These are phyloP conservation scores for Orcinus orca DNA, from an alignment of 2,113 vertebrate genomes.

Conservation along the genomic window DNA sequence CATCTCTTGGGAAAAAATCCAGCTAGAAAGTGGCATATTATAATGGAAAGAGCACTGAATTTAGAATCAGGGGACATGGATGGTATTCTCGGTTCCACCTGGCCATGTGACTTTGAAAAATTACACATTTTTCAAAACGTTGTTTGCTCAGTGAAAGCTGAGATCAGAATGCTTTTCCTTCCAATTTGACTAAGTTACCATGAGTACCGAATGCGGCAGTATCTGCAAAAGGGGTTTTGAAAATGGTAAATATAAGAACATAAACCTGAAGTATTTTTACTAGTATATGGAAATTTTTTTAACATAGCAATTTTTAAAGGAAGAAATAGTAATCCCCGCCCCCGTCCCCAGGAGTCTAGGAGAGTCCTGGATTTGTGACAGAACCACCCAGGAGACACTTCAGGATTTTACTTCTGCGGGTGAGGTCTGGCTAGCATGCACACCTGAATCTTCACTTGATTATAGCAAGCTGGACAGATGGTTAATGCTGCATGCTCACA, in stretches of 20 bases:
- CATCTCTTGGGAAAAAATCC: not conserved
- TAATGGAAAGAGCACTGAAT: not conserved
- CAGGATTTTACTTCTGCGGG: not conserved
- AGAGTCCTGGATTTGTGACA: not conserved
- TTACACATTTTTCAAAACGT: not conserved
- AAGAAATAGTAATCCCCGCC: not conserved
- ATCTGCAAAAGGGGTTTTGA: not conserved
- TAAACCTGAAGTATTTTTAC: not conserved
- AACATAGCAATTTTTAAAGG: not conserved
- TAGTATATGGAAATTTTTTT: not conserved
- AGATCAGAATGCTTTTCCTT: not conserved
- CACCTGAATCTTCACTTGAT: slow-evolving; percentile 88
- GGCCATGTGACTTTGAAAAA: not conserved
- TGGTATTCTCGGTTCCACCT: not conserved
- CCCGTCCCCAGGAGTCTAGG: not conserved
- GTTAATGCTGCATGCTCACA: slow-evolving; percentile 82
- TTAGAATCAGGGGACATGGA: not conserved
- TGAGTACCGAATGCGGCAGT: not conserved
- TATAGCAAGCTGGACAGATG: slow-evolving; percentile 91
- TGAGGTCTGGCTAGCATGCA: not conserved
- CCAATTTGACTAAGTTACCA: not conserved
- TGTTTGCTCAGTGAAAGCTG: not conserved
- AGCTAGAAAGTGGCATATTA: not conserved
- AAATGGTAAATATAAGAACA: not conserved
- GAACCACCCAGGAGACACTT: not conserved